Evolutionary conservation across 2,797 vertebrate species (phyloP), one percentile per base, ranked within the genome.

Genomic region (Delichon dasypus): DNA sequence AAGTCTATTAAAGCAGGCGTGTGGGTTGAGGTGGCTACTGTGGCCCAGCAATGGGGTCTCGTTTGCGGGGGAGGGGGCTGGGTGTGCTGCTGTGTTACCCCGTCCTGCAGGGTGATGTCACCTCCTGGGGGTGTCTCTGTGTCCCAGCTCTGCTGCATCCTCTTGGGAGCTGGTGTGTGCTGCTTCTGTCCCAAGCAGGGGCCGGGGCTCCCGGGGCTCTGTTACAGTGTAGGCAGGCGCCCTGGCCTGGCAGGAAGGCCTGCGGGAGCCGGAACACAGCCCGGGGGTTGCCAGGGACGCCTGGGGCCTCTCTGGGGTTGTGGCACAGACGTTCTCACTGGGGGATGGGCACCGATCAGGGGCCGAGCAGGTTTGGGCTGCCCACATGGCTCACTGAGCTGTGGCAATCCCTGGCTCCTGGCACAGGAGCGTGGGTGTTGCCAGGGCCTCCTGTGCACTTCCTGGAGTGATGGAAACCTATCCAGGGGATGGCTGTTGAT

Each of bases 131-230:
- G 2, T 34, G 19, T 45, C 36, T 32, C 11, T 29, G 36, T 2
- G 19, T 36, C 18, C 7, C 45, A 19, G 34, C 8, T 58, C 13
- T 55, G 54, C 66, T 40, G 22, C 2, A 1, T 17, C 2, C 25
- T 13, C 5, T 8, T 4, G 16, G 4, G 14, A 13, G 11, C n/a
- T 19, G 21, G 14, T 0, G 0, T 1, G 6, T 2, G 34, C 16
- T 15, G 5, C 14, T 18, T 2, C 14, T 29, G n/a, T 6, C 23
- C 10, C 40, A 45, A 38, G 38, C 19, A 16, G 73, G 32, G n/a
- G 3, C 72, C 3, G 2, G 15, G 34, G 34, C 4, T 30, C 8
- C 4, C 1, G 22, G 22, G 1, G 57, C 48, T 32, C 4, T 2
- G 1, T 58, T 38, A 36, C 57, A n/a, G 78, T 0, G 4, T 8